phyloP scores from a whole-genome alignment of 2,888 invertebrate genomes.

The Agrochola circellaris region DNA sequence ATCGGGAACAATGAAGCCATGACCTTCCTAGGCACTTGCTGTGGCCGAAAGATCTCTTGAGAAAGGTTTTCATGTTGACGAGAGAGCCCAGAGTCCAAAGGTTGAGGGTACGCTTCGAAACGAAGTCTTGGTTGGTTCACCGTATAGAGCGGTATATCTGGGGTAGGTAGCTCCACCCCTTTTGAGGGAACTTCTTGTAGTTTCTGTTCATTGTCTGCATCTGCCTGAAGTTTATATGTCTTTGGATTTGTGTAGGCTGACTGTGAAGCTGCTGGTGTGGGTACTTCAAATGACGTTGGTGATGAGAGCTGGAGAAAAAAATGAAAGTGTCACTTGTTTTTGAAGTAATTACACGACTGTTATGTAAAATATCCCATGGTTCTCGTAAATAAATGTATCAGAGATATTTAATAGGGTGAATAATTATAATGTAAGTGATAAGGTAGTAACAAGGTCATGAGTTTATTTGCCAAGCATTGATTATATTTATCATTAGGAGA shows the following conservation, averaged over 20 bases:
- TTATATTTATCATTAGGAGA: background rate
- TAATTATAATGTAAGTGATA: background rate
- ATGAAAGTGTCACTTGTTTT: background rate
- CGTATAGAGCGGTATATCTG: background rate
- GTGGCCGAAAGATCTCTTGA: constrained; percentile 11
- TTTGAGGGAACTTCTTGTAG: constrained; percentile 11
- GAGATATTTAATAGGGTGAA: constrained; percentile 7
- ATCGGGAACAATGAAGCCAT: constrained; percentile 32
- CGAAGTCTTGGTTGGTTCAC: constrained; percentile 28
- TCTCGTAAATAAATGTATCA: background rate
- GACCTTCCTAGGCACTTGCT: background rate
- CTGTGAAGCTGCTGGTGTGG: constrained; percentile 77
- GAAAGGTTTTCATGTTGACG: background rate
- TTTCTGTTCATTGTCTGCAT: constrained; percentile 46
- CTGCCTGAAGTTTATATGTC: constrained; percentile 70
- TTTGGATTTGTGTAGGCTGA: constrained; percentile 77
- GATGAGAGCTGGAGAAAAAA: constrained; percentile 75
- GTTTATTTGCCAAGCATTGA: background rate
- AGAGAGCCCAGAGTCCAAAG: constrained; percentile 13
- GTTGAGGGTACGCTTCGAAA: constrained; percentile 29
- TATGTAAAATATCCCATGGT: background rate
- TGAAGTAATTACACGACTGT: background rate
- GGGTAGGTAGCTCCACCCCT: background rate
- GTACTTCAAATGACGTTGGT: constrained; percentile 81
- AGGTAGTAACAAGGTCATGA: background rate